Base-by-base conservation (phyloP, 2,888 invertebrate genomes). In the Meteorus cinctellus region DNA sequence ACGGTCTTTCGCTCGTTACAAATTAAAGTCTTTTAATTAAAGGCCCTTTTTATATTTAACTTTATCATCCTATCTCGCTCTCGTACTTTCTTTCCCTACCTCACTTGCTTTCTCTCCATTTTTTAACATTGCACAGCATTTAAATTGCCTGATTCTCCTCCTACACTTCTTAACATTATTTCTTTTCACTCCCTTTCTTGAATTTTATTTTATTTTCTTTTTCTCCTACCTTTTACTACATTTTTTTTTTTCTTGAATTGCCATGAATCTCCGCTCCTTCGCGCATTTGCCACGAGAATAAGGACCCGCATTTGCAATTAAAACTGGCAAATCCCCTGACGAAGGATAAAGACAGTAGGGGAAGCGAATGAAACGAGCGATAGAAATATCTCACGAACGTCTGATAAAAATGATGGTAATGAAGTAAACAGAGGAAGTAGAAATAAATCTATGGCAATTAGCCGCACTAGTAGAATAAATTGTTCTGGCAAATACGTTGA, bases 11-110 rank as follows among this genome's bases (percentile, higher is more conserved):
- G 78, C 77, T 81, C 81, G 79, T 81, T 82, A 85, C 81, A 81
- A 87, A 88, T 86, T 86, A 84, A 85, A 85, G 83, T 84, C 85
- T 85, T 84, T 87, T 85, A 87, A 88, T 88, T 86, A 86, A 86
- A 85, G 82, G 82, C 81, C 82, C 83, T 84, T 85, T 72, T 63
- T 62, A 72, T 72, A 72, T 63, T 63, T 45, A 62, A 29, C 31
- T 63, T 63, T 71, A 55, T 36, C 36, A 34, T 70, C 34, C 10
- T 62, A 12, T 41, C 29, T 45, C 19, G 63, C n/a, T 63, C 63
- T 31, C 16, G 31, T 29, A 34, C 34, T 63, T 63, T 31, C 31
- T 12, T 41, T 10, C 59, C 34, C 10, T 45, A 8, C 16, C 29
- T 62, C 19, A 29, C n/a, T 63, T 31, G 10, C 31, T 12, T 29